Percentiles rank a stretch among this genome's conserved stretches.
These are phyloP conservation scores for Heliconius nattereri DNA, from an alignment of 1,140 invertebrate genomes.

Conservation along the genomic window DNA sequence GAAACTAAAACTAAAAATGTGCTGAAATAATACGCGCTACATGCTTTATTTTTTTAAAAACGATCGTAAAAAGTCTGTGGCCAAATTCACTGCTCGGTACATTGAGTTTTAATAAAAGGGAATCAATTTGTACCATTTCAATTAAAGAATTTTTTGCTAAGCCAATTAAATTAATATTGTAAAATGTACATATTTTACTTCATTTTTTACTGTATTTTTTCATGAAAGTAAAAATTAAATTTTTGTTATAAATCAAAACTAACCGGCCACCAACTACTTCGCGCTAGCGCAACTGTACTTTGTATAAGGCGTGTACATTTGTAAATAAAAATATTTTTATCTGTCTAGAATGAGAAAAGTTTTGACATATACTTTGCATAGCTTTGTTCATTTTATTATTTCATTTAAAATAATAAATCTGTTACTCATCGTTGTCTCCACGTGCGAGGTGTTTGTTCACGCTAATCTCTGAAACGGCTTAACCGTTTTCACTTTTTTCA, in stretches of 20 bases:
- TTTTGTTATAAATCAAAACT: not conserved
- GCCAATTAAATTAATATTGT: slow-evolving; percentile 12
- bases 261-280: not conserved
- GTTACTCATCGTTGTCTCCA: too few relatives aligned
- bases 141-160: slow-evolving; percentile 1
- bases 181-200: not conserved
- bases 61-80: not conserved
- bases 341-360: too few relatives aligned
- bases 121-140: not conserved
- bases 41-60: not conserved
- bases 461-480: too few relatives aligned
- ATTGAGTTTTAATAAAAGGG: not conserved
- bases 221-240: not conserved
- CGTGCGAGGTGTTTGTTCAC: too few relatives aligned
- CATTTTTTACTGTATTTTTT: not conserved
- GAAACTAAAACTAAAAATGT: slow-evolving; percentile 10
- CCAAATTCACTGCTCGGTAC: not conserved
- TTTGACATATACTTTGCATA: too few relatives aligned
- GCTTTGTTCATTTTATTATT: too few relatives aligned
- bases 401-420: too few relatives aligned
- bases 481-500: too few relatives aligned
- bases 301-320: too few relatives aligned
- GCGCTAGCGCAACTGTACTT: too few relatives aligned
- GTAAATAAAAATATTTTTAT: too few relatives aligned
- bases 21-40: slow-evolving; percentile 7